Evolutionary conservation across 1,140 invertebrate species (phyloP), one percentile per base, ranked within the genome.

Genomic region (Aphis craccivora): DNA sequence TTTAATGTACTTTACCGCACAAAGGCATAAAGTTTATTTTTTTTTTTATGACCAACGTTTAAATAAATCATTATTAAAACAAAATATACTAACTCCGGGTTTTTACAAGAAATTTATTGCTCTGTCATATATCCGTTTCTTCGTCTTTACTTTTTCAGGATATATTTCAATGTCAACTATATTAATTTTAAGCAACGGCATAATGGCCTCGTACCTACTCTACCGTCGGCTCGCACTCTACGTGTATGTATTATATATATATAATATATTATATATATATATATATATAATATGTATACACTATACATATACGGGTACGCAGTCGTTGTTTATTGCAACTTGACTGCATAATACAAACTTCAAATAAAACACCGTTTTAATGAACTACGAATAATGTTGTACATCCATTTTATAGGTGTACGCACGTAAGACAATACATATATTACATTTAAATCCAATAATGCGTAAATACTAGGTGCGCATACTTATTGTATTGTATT

Each of bases 1-100:
- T 76, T 35, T n/a, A 76, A 76, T 76, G 11, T 76, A 76, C 60
- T 87, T 43, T 25, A 20, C 43, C 30, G 14, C 43, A 45, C 40
- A 87, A 48, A 45, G 30, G 84, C 84, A 45, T 43, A 45, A 43
- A 45, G 40, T 87, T 48, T 30, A 45, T 45, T 30, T 30, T 84
- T 86, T 43, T 87, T 87, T 87, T 87, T 45, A 40, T 40, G 84
- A 7, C 86, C 14, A 35, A 51, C 43, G 43, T 87, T 87, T 45
- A 45, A 87, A 87, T 88, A 88, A 88, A 88, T 88, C 86, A 51
- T 51, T 88, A 88, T 88, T 88, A 51, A 88, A 88, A 88, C 11
- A 86, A 86, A 43, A 43, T 43, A 86, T 45, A 43, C 37, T 25
- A 45, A 86, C 40, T 43, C 37, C 25, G 83, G 37, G 83, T 25